These are phyloP conservation scores for Melospiza melodia DNA, from an alignment of 2,113 vertebrate species.

Conservation along the genomic window DNA sequence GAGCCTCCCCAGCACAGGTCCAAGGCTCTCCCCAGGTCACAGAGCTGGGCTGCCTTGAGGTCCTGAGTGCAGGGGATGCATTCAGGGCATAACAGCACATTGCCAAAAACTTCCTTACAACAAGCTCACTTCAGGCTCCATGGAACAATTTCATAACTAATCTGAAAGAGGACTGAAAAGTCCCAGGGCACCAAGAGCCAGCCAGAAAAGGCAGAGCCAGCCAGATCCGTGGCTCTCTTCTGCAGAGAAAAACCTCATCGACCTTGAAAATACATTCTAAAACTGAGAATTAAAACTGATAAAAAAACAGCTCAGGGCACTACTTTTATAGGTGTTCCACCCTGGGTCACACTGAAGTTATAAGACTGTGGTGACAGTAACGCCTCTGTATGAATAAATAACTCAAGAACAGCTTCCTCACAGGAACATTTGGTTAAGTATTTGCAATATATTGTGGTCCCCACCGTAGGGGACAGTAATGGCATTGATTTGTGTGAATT, in stretches of 20 bases:
- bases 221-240: fast-evolving
- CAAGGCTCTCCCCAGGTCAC: not conserved
- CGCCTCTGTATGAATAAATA: not conserved
- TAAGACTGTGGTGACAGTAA: not conserved
- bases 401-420: not conserved
- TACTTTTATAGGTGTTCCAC: not conserved
- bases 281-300: not conserved
- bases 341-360: not conserved
- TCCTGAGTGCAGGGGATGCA: not conserved
- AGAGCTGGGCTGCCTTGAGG: not conserved
- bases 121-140: not conserved
- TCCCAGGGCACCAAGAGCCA: not conserved
- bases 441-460: not conserved
- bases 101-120: not conserved
- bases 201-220: not conserved
- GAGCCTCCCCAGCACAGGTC: not conserved
- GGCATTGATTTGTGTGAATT: not conserved
- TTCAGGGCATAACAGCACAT: not conserved
- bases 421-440: not conserved
- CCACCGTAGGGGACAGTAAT: not conserved
- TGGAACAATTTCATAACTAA: not conserved
- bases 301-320: not conserved
- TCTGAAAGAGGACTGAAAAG: fast-evolving
- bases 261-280: not conserved
- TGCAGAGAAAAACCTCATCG: fast-evolving